Conservation (phyloP, 2,888 invertebrate genomes). For the Neuroscelio doddi region DNA sequence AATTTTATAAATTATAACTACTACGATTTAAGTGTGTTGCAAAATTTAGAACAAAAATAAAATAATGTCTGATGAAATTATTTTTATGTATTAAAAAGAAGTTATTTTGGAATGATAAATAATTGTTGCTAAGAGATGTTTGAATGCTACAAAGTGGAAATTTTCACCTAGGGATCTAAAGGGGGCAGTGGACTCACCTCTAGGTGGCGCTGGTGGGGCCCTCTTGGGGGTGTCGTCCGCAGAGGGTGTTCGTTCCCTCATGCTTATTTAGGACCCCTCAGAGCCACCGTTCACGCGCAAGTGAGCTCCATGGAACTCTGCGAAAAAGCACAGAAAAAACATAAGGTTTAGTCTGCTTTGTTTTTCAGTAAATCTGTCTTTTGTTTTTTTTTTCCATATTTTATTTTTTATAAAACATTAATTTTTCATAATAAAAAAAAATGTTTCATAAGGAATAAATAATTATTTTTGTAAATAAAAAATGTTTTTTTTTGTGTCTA, state of each 20-base stretch:
- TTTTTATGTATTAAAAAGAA: not conserved
- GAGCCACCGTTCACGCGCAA: slow-evolving; percentile 62
- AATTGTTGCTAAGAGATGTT: no score
- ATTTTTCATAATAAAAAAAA: no score
- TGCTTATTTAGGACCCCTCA: slow-evolving; percentile 62
- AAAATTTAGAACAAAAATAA: no score
- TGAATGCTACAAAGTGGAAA: no score
- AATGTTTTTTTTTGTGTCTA: no score
- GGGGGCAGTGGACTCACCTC: slow-evolving; percentile 61
- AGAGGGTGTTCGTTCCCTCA: slow-evolving; percentile 71
- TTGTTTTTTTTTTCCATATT: not conserved
- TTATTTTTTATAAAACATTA: no score
- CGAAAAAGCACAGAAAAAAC: slow-evolving; percentile 54
- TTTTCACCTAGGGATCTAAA: slow-evolving; percentile 4
- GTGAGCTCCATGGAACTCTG: slow-evolving; percentile 56
- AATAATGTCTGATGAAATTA: no score
- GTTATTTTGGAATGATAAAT: no score
- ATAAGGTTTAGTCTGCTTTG: slow-evolving; percentile 19
- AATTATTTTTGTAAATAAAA: no score
- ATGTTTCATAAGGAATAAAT: no score
- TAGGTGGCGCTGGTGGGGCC: slow-evolving; percentile 68
- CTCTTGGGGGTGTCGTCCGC: slow-evolving; percentile 70
- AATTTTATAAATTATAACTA: no score
- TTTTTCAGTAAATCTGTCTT: not conserved
- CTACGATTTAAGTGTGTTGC: no score